Percentiles rank a stretch among this genome's conserved stretches.
Conservation (phyloP, 1,140 invertebrate species). For the Monomorium pharaonis region DNA sequence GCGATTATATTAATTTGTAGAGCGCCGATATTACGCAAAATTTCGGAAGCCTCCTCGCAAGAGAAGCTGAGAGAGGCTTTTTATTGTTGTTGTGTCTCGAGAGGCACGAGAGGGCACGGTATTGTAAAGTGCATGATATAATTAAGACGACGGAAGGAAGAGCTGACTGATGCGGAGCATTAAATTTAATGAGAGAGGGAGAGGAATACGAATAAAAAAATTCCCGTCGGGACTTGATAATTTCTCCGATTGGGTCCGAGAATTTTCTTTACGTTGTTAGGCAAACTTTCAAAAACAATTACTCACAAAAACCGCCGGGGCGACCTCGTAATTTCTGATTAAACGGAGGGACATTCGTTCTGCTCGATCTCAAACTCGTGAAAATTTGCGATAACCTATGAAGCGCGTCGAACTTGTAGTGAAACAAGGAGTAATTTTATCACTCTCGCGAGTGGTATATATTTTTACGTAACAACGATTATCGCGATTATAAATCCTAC, state of each 20-base stretch:
- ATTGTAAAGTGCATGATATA: background rate
- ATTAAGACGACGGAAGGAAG: background rate
- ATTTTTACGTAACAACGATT: background rate
- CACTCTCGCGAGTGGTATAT: background rate
- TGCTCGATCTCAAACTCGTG: background rate
- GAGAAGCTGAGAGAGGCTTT: background rate
- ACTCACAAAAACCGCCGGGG: background rate
- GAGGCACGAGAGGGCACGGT: background rate
- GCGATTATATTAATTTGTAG: background rate
- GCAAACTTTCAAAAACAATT: constrained; percentile 6
- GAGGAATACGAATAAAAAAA: background rate
- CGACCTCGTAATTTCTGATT: background rate
- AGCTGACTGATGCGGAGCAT: background rate
- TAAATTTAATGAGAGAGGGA: constrained; percentile 1
- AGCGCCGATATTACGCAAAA: background rate
- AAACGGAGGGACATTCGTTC: no score
- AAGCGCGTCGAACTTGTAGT: background rate
- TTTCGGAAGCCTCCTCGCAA: background rate
- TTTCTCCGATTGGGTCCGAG: background rate
- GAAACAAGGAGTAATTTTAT: background rate
- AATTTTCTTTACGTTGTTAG: background rate
- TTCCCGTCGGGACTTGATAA: background rate
- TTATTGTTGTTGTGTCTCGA: constrained; percentile 6
- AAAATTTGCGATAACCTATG: background rate
- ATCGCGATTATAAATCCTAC: background rate